These are phyloP conservation scores for Tetramorium simillimum DNA, from an alignment of 1,140 invertebrate species.

Conservation along the genomic window DNA sequence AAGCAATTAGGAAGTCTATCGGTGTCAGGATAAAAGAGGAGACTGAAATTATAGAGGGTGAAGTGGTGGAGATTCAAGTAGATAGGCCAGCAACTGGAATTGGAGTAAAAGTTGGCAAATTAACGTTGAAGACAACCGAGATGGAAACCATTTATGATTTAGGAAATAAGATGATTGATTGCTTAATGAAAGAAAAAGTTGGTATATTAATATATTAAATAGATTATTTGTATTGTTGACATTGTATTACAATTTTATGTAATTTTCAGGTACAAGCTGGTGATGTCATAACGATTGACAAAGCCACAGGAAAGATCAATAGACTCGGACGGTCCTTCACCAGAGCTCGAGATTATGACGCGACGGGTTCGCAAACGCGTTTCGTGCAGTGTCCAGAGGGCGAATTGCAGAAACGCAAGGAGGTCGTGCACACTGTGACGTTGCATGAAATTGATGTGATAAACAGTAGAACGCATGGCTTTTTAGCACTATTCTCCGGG, in stretches of 20 bases:
- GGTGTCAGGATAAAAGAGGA: slow-evolving; percentile 99
- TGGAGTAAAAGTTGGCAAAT: slow-evolving; percentile 96
- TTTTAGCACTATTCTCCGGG: slow-evolving; percentile 98
- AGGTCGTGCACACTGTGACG: slow-evolving; percentile 99
- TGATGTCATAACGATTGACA: slow-evolving; percentile 99
- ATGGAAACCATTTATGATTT: slow-evolving; percentile 99
- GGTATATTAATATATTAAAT: slow-evolving; percentile 10
- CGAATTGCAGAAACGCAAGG: slow-evolving; percentile 99
- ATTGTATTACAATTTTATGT: not conserved
- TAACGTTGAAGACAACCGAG: slow-evolving; percentile 99
- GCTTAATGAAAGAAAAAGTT: slow-evolving; percentile 98
- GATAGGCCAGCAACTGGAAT: slow-evolving; percentile 96
- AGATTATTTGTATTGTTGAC: not conserved
- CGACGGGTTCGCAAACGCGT: slow-evolving; percentile 96
- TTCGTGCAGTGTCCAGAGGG: slow-evolving; percentile 99
- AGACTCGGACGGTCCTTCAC: slow-evolving; percentile 98
- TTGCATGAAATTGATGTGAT: slow-evolving; percentile 99
- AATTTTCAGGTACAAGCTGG: slow-evolving; percentile 92
- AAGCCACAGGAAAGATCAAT: slow-evolving; percentile 98
- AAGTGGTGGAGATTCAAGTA: slow-evolving; percentile 99
- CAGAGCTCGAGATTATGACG: slow-evolving; percentile 98
- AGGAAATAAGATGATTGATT: slow-evolving; percentile 99
- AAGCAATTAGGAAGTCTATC: slow-evolving; percentile 98
- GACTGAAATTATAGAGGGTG: slow-evolving; percentile 99
- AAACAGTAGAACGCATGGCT: slow-evolving; percentile 98